Conservation (phyloP, 92 coral and sea anemone genomes). For the Paragorgia papillata region DNA sequence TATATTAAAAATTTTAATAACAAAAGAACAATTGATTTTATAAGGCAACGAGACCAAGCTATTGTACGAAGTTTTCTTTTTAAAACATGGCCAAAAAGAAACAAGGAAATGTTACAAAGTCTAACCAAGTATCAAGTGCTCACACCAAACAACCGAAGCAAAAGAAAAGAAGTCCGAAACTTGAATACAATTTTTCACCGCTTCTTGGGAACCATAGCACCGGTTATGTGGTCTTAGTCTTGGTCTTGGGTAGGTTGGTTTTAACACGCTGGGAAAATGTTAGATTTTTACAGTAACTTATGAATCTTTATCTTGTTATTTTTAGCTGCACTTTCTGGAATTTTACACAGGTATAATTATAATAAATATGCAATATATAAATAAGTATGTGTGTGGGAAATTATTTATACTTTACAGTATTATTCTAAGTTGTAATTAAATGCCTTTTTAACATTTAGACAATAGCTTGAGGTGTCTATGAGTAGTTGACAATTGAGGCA, state of each 20-base stretch:
- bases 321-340: slow-evolving; percentile 77
- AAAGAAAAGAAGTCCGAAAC: slow-evolving; percentile 19
- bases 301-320: slow-evolving; percentile 29
- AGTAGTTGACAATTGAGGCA: too few species aligned
- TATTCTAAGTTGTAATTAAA: too few species aligned
- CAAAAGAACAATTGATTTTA: slow-evolving; percentile 44
- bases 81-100: slow-evolving; percentile 36
- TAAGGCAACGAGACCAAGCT: too few species aligned
- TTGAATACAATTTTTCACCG: slow-evolving; percentile 16
- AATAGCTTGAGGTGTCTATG: too few species aligned
- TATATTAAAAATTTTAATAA: too few species aligned
- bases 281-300: neutral
- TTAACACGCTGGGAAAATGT: neutral
- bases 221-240: slow-evolving; percentile 66
- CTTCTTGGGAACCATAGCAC: slow-evolving; percentile 63
- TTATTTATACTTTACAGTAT: too few species aligned
- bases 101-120: slow-evolving; percentile 41
- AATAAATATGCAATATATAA: too few species aligned
- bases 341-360: slow-evolving; percentile 74
- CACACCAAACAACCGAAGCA: neutral
- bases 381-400: too few species aligned
- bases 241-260: slow-evolving; percentile 59
- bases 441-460: too few species aligned
- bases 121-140: slow-evolving; percentile 1
- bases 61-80: neutral